Conservation (phyloP, 2,888 invertebrate genomes). For the Lithophane semibrunnea region DNA sequence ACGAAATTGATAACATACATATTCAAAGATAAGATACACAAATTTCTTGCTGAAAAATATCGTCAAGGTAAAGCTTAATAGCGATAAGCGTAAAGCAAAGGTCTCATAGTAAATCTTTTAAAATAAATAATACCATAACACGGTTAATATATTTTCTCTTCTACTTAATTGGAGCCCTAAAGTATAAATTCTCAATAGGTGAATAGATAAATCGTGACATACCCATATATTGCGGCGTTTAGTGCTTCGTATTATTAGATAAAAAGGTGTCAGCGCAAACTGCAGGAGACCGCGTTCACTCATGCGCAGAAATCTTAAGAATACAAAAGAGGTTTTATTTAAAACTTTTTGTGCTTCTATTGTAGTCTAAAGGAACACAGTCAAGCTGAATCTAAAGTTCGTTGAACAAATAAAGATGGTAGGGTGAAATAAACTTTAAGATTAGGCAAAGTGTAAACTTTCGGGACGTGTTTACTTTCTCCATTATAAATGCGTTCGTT, state of each 20-base stretch:
- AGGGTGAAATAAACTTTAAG: not conserved
- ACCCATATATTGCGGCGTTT: conserved; percentile 72
- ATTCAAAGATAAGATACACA: too few species aligned
- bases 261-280: conserved; percentile 59
- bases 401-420: conserved; percentile 9
- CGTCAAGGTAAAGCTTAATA: not conserved
- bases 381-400: not conserved
- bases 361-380: not conserved
- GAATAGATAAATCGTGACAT: conserved; percentile 73
- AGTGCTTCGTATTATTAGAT: conserved; percentile 67
- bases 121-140: conserved; percentile 69
- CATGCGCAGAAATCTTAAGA: conserved; percentile 13
- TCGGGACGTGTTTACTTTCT: conserved; percentile 38
- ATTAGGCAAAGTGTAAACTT: conserved; percentile 35
- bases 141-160: conserved; percentile 61
- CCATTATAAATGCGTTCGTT: conserved; percentile 59
- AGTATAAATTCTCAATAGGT: conserved; percentile 67
- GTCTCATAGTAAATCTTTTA: conserved; percentile 36
- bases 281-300: conserved; percentile 60
- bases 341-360: conserved; percentile 6
- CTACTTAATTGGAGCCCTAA: conserved; percentile 63
- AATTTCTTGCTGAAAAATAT: not conserved
- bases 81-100: too few species aligned
- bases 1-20: too few species aligned
- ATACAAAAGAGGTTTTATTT: conserved; percentile 15